phyloP scores from a whole-genome alignment of 2,113 vertebrate genomes.

The Podarcis muralis region DNA sequence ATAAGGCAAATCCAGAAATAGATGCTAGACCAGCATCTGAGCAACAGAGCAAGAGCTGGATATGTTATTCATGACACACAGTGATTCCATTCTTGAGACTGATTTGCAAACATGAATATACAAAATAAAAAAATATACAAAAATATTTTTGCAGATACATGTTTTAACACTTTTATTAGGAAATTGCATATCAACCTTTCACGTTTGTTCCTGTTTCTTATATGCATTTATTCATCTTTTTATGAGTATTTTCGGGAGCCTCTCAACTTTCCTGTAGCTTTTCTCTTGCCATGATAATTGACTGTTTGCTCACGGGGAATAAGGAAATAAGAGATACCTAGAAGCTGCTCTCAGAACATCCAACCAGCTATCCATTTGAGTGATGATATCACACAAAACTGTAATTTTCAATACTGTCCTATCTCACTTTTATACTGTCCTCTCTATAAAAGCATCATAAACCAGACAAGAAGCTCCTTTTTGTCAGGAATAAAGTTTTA shows the following conservation, averaged over 20 bases:
- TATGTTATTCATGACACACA: neutral
- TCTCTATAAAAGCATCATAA: slow-evolving; percentile 3
- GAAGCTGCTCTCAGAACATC: neutral
- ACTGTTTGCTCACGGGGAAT: neutral
- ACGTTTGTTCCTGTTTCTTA: too few relatives aligned
- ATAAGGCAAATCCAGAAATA: neutral
- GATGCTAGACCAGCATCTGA: too few relatives aligned
- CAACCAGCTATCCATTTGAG: slow-evolving; percentile 3
- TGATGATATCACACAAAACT: neutral
- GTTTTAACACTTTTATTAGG: neutral
- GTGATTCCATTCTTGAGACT: neutral
- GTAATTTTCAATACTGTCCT: neutral
- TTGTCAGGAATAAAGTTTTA: neutral
- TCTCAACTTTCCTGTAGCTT: neutral
- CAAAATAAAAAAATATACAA: too few relatives aligned
- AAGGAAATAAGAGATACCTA: neutral
- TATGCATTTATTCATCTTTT: too few relatives aligned
- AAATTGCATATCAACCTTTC: neutral
- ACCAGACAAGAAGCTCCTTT: slow-evolving; percentile 12
- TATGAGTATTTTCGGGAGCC: neutral
- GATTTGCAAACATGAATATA: too few relatives aligned
- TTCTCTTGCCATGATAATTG: slow-evolving; percentile 1
- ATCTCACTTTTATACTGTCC: neutral
- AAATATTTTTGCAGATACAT: neutral
- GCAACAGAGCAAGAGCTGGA: neutral